Evolutionary conservation across 2,888 invertebrate species (phyloP).

Genomic region (Belgica antarctica): DNA sequence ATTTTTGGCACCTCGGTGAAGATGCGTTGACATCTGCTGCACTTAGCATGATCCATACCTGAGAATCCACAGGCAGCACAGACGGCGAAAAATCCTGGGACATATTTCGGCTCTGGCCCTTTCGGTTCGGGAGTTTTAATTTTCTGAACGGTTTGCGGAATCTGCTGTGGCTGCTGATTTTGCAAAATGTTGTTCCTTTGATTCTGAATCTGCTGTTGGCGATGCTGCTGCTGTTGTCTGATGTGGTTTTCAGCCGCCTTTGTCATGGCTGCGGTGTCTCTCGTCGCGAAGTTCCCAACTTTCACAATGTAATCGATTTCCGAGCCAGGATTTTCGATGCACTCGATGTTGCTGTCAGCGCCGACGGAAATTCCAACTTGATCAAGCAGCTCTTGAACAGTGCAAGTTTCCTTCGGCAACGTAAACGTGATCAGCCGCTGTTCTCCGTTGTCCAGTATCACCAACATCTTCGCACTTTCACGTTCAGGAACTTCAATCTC

Average conservation of each 20-base stretch:
- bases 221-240: conserved; percentile 48
- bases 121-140: conserved; percentile 56
- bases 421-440: conserved; percentile 80
- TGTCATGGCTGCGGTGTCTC: conserved; percentile 39
- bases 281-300: conserved; percentile 56
- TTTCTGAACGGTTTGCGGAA: conserved; percentile 39
- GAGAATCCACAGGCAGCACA: conserved; percentile 78
- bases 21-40: conserved; percentile 70
- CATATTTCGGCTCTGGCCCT: conserved; percentile 62
- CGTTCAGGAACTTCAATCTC: conserved; percentile 55
- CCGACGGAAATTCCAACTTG: conserved; percentile 71
- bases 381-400: conserved; percentile 76
- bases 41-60: conserved; percentile 74
- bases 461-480: conserved; percentile 75
- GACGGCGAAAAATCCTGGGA: conserved; percentile 72
- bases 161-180: conserved; percentile 30
- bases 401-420: conserved; percentile 76
- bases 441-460: conserved; percentile 72
- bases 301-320: conserved; percentile 79
- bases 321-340: conserved; percentile 69
- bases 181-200: not conserved
- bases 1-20: conserved; percentile 70
- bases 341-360: conserved; percentile 69
- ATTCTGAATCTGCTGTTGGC: conserved; percentile 44
- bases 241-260: conserved; percentile 46